phyloP scores from a whole-genome alignment of 2,888 invertebrate genomes.

The Chymomyza fuscimana region DNA sequence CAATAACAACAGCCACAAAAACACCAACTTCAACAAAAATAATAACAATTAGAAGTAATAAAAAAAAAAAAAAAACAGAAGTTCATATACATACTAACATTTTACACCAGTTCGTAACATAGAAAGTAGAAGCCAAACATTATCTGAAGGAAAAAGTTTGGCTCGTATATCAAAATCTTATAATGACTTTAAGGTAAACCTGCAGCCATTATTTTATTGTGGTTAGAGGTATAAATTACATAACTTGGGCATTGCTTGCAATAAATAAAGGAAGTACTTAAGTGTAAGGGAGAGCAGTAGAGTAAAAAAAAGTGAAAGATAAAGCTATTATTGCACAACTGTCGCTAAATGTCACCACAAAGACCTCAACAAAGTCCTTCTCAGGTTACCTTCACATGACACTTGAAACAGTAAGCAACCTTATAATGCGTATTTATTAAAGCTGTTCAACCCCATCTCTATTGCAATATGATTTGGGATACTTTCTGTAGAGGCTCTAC shows the following conservation, averaged over 20 bases:
- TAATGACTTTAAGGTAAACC: neutral
- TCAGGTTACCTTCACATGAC: neutral
- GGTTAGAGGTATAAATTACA: neutral
- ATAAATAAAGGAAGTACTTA: neutral
- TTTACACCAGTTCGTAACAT: constrained; percentile 13
- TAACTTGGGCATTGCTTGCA: neutral
- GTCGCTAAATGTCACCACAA: neutral
- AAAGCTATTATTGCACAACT: neutral
- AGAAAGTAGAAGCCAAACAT: no score
- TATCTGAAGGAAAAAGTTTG: neutral
- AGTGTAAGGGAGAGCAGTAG: neutral
- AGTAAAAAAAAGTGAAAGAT: neutral
- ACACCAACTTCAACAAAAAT: constrained; percentile 6
- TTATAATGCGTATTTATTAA: neutral
- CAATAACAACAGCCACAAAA: constrained; percentile 16
- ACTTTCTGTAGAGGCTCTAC: neutral
- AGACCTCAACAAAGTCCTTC: neutral
- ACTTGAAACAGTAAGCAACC: neutral
- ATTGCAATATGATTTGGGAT: neutral
- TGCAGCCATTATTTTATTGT: constrained; percentile 6
- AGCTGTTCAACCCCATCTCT: neutral
- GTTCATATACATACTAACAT: constrained; percentile 59
- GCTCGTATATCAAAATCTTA: constrained; percentile 5
- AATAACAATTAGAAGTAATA: constrained; percentile 33
- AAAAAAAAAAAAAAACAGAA: constrained; percentile 27